phyloP scores from a whole-genome alignment of 2,113 vertebrate genomes.

The Nibea coibor region DNA sequence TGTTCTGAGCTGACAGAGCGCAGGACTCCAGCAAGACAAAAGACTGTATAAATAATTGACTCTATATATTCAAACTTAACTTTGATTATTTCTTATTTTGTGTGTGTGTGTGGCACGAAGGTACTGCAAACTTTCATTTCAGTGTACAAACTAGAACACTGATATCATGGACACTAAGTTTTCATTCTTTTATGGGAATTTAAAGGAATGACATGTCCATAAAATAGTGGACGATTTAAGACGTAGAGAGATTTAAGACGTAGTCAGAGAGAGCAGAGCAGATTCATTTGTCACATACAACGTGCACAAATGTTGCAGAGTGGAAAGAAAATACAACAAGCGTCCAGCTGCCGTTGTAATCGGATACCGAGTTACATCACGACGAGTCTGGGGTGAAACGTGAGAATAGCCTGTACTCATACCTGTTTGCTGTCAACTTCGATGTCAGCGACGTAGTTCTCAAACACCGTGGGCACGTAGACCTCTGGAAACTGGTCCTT shows the following conservation, averaged over 20 bases:
- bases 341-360: not conserved
- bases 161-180: too few relatives aligned
- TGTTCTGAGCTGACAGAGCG: too few relatives aligned
- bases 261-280: not conserved
- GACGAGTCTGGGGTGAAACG: not conserved
- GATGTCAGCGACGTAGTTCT: constrained; percentile 99
- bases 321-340: not conserved
- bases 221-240: not conserved
- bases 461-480: constrained; percentile 97
- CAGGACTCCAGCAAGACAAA: too few relatives aligned
- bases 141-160: too few relatives aligned
- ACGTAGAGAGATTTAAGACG: not conserved
- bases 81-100: too few relatives aligned
- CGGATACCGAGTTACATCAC: not conserved
- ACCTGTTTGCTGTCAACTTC: constrained; percentile 99
- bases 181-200: too few relatives aligned
- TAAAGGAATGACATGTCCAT: too few relatives aligned
- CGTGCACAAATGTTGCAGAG: too few relatives aligned
- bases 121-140: too few relatives aligned
- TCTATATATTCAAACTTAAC: too few relatives aligned
- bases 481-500: constrained; percentile 99
- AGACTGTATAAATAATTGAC: too few relatives aligned
- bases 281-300: not conserved
- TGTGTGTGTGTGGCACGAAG: too few relatives aligned
- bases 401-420: not conserved